A percentile compares a stretch with the other conserved stretches of the same genome.
Evolutionary conservation across 2,797 vertebrate species (phyloP).

Genomic region (Hylomyscus alleni): DNA sequence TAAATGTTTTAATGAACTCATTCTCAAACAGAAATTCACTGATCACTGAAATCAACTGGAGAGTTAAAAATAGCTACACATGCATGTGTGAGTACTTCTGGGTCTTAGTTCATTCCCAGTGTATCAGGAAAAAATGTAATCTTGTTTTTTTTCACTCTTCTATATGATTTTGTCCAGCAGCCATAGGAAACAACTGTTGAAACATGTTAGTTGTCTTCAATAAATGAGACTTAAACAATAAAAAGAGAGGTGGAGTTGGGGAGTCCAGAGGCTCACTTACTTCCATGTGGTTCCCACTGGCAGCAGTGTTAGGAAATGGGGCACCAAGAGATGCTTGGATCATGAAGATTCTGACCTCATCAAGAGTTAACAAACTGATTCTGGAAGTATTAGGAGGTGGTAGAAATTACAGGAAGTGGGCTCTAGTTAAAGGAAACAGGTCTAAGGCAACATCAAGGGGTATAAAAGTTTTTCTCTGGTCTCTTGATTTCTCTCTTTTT

Average conservation of each 20-base stretch:
- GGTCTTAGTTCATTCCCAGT: neutral
- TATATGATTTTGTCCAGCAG: constrained; percentile 41
- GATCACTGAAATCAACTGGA: constrained; percentile 28
- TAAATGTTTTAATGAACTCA: constrained; percentile 43
- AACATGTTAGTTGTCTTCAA: neutral
- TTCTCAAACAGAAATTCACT: constrained; percentile 21
- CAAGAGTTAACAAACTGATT: neutral
- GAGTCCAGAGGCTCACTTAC: neutral
- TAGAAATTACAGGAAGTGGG: neutral
- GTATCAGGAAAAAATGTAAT: neutral
- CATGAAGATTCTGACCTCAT: neutral
- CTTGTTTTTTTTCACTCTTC: neutral
- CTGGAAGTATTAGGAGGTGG: neutral
- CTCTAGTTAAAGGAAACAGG: neutral
- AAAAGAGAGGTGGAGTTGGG: neutral
- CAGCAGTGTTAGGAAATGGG: neutral
- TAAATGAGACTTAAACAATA: neutral
- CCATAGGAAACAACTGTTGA: constrained; percentile 4
- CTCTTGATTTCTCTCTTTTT: neutral
- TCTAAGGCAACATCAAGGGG: neutral
- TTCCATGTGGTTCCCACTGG: neutral
- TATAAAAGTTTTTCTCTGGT: neutral
- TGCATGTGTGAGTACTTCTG: neutral
- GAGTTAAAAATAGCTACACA: neutral
- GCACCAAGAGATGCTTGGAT: neutral